Base-by-base conservation (phyloP, 1,140 invertebrate species). In the Acromyrmex heyeri region DNA sequence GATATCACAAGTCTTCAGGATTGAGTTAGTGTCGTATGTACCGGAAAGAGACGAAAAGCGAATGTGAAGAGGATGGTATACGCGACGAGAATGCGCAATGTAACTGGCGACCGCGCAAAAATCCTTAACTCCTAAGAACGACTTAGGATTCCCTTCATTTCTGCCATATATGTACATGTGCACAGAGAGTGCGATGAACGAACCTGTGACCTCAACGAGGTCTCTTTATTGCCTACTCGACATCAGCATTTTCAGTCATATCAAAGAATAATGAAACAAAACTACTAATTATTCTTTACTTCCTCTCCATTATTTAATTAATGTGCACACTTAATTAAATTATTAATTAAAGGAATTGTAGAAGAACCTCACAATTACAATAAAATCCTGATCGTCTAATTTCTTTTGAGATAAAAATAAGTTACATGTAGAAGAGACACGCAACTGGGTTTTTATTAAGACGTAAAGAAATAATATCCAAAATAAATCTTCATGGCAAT, bases 41-140 rank as follows among this genome's bases (percentile, higher is more conserved):
- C 30, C 69, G 79, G 77, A 76, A 88, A 85, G 44, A 62, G 55
- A 38, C 87, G 67, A 69, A 59, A 72, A 78, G 34, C 59, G 55
- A 61, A 53, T 16, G 53, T n/a, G 61, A 55, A 34, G 83, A 88
- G 30, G 67, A 73, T 34, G 76, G 38, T 50, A 8, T 16, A 65
- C 83, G 82, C 72, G 85, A 3, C 53, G 88, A 24, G 88, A 90
- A 90, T 90, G 88, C 67, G 10, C 76, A 57, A 86, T 76, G 59
- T 38, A 86, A 21, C 50, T 53, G 83, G 21, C 69, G 79, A 83
- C 24, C 27, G 81, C 38, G 72, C 85, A 90, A 90, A 90, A 90
- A 89, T 90, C 30, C 34, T 50, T 85, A 73, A 86, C 81, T 90
- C 72, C 78, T 90, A 90, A 88, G 72, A 90, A 89, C 78, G 72